Percentiles rank a stretch among this genome's conserved stretches.
Evolutionary conservation across 2,113 vertebrate genomes (phyloP).

Genomic region (Pteronura brasiliensis): DNA sequence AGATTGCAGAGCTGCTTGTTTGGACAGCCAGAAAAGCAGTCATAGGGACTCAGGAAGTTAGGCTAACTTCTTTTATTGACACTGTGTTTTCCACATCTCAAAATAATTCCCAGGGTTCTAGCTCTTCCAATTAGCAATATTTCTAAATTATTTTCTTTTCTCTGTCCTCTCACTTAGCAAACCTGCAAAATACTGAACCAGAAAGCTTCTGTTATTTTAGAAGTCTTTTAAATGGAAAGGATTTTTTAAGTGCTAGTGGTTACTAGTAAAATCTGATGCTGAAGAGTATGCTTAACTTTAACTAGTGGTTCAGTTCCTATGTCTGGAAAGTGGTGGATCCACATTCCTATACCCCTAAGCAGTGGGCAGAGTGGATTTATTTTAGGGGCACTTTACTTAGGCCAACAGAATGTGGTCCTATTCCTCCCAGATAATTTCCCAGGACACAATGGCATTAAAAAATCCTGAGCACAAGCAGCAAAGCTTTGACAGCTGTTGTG

Average conservation of each 20-base stretch:
- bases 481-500: neutral
- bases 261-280: neutral
- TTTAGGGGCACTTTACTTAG: conserved; percentile 12
- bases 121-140: neutral
- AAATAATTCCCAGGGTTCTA: neutral
- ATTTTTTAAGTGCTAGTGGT: neutral
- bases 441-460: neutral
- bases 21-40: neutral
- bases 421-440: neutral
- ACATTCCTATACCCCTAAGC: neutral
- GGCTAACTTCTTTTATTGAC: neutral
- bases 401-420: neutral
- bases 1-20: neutral
- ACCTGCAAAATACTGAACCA: neutral
- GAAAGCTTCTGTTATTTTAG: neutral
- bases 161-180: neutral
- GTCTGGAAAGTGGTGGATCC: neutral
- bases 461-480: neutral
- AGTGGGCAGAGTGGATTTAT: neutral
- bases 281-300: conserved; percentile 34
- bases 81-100: neutral
- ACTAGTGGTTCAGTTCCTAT: neutral
- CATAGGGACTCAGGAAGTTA: neutral
- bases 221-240: conserved; percentile 17
- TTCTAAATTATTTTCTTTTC: neutral